phyloP scores from a whole-genome alignment of 2,797 vertebrate genomes.

The Ctenopoma kingsleyae region DNA sequence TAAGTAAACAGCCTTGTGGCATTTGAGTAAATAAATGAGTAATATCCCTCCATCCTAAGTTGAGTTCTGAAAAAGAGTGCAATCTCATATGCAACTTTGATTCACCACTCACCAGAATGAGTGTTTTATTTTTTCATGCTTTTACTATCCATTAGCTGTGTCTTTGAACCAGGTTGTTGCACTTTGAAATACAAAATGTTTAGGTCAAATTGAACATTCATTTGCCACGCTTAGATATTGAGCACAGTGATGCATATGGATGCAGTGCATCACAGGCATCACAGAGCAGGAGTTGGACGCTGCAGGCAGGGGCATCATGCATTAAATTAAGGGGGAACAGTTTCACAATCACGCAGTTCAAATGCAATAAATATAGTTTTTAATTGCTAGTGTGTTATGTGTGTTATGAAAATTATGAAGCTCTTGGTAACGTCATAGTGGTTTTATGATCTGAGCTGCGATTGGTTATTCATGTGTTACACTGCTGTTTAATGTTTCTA shows the following conservation, averaged over 20 bases:
- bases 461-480: too few species aligned
- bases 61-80: slow-evolving; percentile 70
- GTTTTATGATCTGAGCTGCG: too few species aligned
- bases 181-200: slow-evolving; percentile 72
- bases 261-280: slow-evolving; percentile 26
- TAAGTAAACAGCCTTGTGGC: slow-evolving; percentile 82
- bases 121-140: slow-evolving; percentile 80
- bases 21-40: slow-evolving; percentile 80
- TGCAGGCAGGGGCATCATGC: neutral
- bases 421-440: too few species aligned
- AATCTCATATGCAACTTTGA: slow-evolving; percentile 75
- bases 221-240: slow-evolving; percentile 55
- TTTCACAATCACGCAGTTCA: too few species aligned
- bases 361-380: too few species aligned
- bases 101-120: slow-evolving; percentile 64
- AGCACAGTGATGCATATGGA: slow-evolving; percentile 58
- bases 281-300: slow-evolving; percentile 21
- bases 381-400: too few species aligned
- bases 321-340: too few species aligned
- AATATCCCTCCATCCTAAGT: slow-evolving; percentile 73
- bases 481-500: too few species aligned
- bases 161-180: slow-evolving; percentile 74
- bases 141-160: slow-evolving; percentile 77
- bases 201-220: slow-evolving; percentile 63
- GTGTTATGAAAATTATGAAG: too few species aligned